Base-by-base conservation (phyloP, 2,888 invertebrate species). In the Tetragnatha montana region DNA sequence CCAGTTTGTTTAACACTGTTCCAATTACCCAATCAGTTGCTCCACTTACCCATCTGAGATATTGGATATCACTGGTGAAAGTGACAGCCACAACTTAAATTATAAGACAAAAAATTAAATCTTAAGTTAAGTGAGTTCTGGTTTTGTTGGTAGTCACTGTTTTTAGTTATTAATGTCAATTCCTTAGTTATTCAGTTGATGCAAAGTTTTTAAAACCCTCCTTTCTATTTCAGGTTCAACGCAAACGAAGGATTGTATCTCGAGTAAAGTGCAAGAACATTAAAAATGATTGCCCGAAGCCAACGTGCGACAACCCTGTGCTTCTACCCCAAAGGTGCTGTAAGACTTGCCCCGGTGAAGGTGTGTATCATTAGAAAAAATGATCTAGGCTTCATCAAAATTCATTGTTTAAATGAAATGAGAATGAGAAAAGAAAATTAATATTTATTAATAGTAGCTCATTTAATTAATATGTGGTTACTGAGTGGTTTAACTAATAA, bases 211-310 rank as follows among this genome's bases (percentile, higher is more conserved):
- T 35, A 35, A 35, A 35, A 35, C 1, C 35, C 4, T 84, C 21
- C 76, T 8, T 79, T 78, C 8, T 12, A 75, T 87, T 88, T 0
- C 94, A 98, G 98, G 96, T 97, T 91, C 97, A 97, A 93, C 97
- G 97, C 94, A 97, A 98, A 93, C 95, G 97, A 69, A 95, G 97
- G 91, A 96, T 97, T 92, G 96, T 97, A 91, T 98, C 97, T n/a
- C 95, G 96, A 93, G 97, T 97, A 49, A 96, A 96, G 92, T 98
- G 98, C 94, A 95, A 96, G 92, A 98, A 97, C 93, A 97, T 98
- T 92, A 98, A 97, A 94, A 96, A 96, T 93, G 97, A 98, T 93
- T 98, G 98, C 93, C 98, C 98, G 8, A 96, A 96, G 92, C 96
- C 97, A 21, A 95, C 95, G 21, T 98, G 98, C 94, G 96, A 96